phyloP scores from a whole-genome alignment of 2,797 vertebrate species.

The Hoplostethus atlanticus region DNA sequence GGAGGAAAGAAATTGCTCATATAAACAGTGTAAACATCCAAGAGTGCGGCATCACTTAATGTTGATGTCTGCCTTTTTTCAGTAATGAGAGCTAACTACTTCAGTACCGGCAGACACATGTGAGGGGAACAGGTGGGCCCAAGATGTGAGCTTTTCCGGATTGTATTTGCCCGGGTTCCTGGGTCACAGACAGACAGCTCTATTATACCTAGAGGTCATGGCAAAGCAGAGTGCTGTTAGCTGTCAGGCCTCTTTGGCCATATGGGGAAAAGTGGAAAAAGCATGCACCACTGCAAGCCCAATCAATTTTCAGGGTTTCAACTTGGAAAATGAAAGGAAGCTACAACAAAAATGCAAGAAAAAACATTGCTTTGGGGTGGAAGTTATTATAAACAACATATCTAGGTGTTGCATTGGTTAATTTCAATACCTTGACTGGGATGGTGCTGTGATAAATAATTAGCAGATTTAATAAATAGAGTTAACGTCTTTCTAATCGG shows the following conservation, averaged over 20 bases:
- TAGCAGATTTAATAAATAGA: background rate
- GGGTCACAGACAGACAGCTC: conserved; percentile 5
- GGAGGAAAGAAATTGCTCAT: conserved; percentile 1
- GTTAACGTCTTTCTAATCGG: background rate
- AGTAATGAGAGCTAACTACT: conserved; percentile 11
- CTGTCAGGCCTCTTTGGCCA: conserved; percentile 8
- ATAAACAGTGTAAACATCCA: conserved; percentile 11
- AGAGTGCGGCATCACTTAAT: background rate
- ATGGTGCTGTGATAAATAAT: background rate
- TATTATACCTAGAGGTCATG: background rate
- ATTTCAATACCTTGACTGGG: background rate
- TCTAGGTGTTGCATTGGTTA: background rate
- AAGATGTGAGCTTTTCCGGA: conserved; percentile 33
- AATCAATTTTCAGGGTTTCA: conserved; percentile 11
- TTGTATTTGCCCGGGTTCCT: background rate
- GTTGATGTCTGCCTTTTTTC: conserved; percentile 1
- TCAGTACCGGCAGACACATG: background rate
- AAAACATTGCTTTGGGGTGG: background rate
- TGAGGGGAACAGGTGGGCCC: conserved; percentile 44
- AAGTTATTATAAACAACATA: background rate
- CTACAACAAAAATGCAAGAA: background rate
- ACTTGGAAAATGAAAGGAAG: conserved; percentile 19
- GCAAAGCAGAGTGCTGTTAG: background rate
- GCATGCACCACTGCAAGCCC: conserved; percentile 16
- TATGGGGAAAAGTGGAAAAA: background rate